phyloP scores from a whole-genome alignment of 1,140 invertebrate genomes.

The Fopius arisanus region DNA sequence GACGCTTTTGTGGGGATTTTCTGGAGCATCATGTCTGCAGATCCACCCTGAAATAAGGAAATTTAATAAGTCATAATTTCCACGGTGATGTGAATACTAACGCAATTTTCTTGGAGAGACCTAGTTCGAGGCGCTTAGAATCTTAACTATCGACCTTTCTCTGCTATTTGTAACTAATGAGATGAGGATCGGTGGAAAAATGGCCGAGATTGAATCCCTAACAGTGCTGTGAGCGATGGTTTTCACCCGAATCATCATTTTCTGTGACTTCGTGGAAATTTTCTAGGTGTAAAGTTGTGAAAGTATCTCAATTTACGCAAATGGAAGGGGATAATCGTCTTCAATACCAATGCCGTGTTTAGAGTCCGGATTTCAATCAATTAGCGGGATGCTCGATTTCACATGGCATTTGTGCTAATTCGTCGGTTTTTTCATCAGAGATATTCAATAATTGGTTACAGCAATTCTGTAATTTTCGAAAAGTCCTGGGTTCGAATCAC shows the following conservation, averaged over 20 bases:
- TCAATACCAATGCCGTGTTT: neutral
- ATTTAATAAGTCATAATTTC: neutral
- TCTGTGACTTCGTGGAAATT: neutral
- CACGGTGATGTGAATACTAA: too few relatives aligned
- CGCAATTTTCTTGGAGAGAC: too few relatives aligned
- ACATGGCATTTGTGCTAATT: too few relatives aligned
- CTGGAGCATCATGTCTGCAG: conserved; percentile 41
- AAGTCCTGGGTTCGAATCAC: too few relatives aligned
- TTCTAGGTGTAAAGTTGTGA: neutral
- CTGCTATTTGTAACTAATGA: neutral
- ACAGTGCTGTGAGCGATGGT: neutral
- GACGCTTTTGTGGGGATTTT: conserved; percentile 63
- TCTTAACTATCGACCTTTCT: neutral
- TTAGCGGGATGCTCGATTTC: neutral
- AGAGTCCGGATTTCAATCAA: neutral
- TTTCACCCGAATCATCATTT: neutral
- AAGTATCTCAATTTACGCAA: neutral
- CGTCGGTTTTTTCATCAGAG: too few relatives aligned
- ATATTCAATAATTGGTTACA: too few relatives aligned
- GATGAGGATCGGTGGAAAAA: neutral
- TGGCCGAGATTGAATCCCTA: neutral
- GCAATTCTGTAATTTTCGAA: too few relatives aligned
- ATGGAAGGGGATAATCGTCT: neutral
- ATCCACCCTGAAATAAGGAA: neutral
- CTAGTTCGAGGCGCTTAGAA: too few relatives aligned